Base-by-base conservation (phyloP, 2,113 vertebrate genomes). In the Rousettus leschenaultii region DNA sequence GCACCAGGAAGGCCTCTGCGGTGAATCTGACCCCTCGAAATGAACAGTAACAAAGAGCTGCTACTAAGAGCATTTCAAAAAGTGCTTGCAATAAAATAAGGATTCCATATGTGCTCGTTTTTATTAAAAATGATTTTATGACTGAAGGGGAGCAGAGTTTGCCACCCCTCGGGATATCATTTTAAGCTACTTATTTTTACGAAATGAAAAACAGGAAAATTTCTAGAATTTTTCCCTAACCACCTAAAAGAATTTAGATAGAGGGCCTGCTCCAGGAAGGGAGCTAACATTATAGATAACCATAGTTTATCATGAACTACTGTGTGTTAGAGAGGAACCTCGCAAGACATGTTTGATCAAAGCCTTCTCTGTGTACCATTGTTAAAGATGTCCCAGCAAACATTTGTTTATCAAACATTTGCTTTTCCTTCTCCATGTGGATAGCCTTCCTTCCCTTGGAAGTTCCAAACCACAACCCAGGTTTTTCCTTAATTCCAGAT, bases 61-160 rank as follows among this genome's bases (percentile, higher is more conserved):
- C 73, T 85, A 68, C 18, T 26, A 83, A 59, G 45, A 66, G 28
- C 55, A 85, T 96, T 91, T 78, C 30, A 43, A 95, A 94, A 24
- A 48, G 9, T 78, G 16, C 40, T 59, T 75, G 26, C 43, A 63
- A 59, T 55, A 91, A 95, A 82, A 40, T 33, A 82, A 88, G 73
- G 45, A 68, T 8, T 78, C 51, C 26, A 10, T n/a, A n/a, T n/a
- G 6, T 82, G 40, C 28, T 77, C 40, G 28, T 51, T 96, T 70
- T 83, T 84, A 86, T 86, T 94, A 68, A 66, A 96, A 93, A 73
- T 92, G 10, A n/a, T 84, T 90, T 51, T 75, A 53, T 40, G 75
- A 48, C n/a, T 75, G 45, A 75, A 75, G 45, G 28, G 73, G 8
- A 75, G 45, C 73, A 75, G 45, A 75, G 9, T 51, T 33, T 75